Conservation (phyloP, 2,888 invertebrate genomes). For the Dorcus parallelipipedus region DNA sequence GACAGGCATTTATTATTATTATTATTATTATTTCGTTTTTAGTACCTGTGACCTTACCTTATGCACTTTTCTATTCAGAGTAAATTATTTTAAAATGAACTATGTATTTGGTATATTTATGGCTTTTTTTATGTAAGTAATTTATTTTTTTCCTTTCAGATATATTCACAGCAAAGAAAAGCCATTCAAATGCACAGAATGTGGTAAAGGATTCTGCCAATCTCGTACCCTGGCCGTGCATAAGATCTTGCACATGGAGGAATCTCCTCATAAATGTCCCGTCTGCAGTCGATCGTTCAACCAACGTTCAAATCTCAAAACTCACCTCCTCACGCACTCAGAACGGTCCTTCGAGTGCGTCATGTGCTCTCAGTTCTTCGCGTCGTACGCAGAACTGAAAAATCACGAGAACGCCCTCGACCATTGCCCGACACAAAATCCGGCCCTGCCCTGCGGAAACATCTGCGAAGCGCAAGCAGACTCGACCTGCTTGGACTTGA, state of each 20-base stretch:
- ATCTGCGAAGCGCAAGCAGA: slow-evolving; percentile 20
- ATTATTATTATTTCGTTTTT: too few relatives aligned
- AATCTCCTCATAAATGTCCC: slow-evolving; percentile 88
- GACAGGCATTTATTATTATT: too few relatives aligned
- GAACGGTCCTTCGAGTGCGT: slow-evolving; percentile 89
- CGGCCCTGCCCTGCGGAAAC: slow-evolving; percentile 1
- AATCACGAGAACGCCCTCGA: slow-evolving; percentile 81
- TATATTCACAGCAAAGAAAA: slow-evolving; percentile 98
- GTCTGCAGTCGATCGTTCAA: slow-evolving; percentile 87
- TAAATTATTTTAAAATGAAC: too few relatives aligned
- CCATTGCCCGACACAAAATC: neutral
- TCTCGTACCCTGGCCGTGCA: slow-evolving; percentile 92
- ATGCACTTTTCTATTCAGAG: too few relatives aligned
- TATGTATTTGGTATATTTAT: too few relatives aligned
- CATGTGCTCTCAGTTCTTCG: slow-evolving; percentile 83
- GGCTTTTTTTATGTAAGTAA: too few relatives aligned
- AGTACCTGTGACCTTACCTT: too few relatives aligned
- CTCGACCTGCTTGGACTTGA: slow-evolving; percentile 38
- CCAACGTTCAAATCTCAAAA: slow-evolving; percentile 86
- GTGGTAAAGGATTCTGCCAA: slow-evolving; percentile 97
- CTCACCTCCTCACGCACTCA: slow-evolving; percentile 83
- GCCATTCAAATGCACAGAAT: slow-evolving; percentile 93
- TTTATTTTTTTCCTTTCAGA: slow-evolving; percentile 55
- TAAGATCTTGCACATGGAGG: slow-evolving; percentile 89
- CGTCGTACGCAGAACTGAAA: slow-evolving; percentile 81